Evolutionary conservation across 2,113 vertebrate species (phyloP), one percentile per base, ranked within the genome.

Genomic region (Lanius ludovicianus): DNA sequence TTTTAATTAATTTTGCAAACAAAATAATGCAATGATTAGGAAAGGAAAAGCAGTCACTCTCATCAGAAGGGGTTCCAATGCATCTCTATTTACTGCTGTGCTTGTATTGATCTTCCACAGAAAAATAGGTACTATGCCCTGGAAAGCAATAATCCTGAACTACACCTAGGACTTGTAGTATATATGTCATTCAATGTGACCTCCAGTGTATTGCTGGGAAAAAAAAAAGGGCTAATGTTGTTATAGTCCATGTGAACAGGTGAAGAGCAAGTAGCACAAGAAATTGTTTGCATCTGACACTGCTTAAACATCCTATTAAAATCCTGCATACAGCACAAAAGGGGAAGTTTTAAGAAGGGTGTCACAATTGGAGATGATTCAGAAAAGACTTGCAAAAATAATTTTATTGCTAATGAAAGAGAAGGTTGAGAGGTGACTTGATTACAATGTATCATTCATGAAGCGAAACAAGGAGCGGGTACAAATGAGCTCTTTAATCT

Each of bases 401-500:
- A 83, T 91, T 90, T 91, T 37, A 62, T 52, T 79, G n/a, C 22
- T 93, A 91, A 94, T 56, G 74, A 91, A 91, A 85, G 49, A 56
- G 70, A 78, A 76, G 67, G 67, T 79, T 87, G 70, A 93, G 37
- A 83, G 62, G 70, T 96, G 82, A 79, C 62, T 95, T 91, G 67
- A 94, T 95, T 76, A 83, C 25, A 44, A 33, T 87, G 35, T 82
- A 73, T 87, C 84, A 83, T 79, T 91, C 65, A 82, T 65, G 57
- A 90, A 90, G 74, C 87, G 70, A 76, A 87, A 85, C 44, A 82
- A 87, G 69, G 42, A 93, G 42, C 0, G 0, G 17, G n/a, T 87
- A 91, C 74, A 95, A 95, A 91, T 57, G 70, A 91, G 49, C 35
- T 83, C 65, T 91, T 93, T 91, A 94, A 75, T 87, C 84, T 87